phyloP scores from a whole-genome alignment of 2,113 vertebrate species.

The Limanda limanda region DNA sequence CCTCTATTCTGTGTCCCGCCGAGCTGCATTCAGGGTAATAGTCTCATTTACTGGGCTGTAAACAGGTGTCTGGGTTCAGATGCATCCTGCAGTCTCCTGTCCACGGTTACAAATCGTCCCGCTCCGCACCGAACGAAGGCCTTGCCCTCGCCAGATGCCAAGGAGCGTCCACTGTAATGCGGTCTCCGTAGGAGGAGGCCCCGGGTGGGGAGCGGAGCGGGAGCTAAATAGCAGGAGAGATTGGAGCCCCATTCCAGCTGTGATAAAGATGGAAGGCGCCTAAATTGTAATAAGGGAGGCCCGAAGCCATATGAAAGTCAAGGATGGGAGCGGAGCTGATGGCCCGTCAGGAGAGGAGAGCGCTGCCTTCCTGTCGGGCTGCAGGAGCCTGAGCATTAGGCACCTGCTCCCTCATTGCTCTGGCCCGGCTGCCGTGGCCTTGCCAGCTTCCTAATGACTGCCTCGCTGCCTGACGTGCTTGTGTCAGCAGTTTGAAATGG shows the following conservation, averaged over 20 bases:
- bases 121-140: conserved; percentile 13
- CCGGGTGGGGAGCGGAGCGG: conserved; percentile 6
- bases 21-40: conserved; percentile 22
- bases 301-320: conserved; percentile 38
- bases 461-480: conserved; percentile 64
- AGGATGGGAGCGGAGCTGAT: conserved; percentile 60
- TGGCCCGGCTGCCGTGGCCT: conserved; percentile 42
- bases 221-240: conserved; percentile 53
- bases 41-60: conserved; percentile 41
- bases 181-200: conserved; percentile 32
- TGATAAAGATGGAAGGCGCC: conserved; percentile 58
- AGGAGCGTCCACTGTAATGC: conserved; percentile 29
- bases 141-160: conserved; percentile 40
- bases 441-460: conserved; percentile 78
- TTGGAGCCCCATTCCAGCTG: conserved; percentile 59
- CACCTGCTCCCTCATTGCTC: conserved; percentile 55
- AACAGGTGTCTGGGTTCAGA: conserved; percentile 25
- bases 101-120: conserved; percentile 56
- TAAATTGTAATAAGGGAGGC: conserved; percentile 44
- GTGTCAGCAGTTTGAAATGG: conserved; percentile 79
- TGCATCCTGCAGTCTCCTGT: conserved; percentile 40
- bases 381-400: conserved; percentile 47
- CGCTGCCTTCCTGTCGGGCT: conserved; percentile 29
- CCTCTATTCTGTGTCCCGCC: background rate
- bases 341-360: conserved; percentile 38